phyloP scores from a whole-genome alignment of 1,140 invertebrate species.

The Euborellia annulipes region DNA sequence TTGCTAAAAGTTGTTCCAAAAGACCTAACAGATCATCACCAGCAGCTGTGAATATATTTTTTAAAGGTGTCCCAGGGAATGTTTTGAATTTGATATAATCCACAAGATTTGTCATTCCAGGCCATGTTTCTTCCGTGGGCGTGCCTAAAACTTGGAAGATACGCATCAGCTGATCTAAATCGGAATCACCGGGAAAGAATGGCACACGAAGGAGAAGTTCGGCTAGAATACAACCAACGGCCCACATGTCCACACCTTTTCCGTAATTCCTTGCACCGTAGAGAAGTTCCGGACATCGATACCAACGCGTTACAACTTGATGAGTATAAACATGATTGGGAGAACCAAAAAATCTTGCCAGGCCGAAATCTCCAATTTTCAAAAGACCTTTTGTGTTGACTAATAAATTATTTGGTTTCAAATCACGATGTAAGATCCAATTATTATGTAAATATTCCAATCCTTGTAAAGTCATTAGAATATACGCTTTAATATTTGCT shows the following conservation, averaged over 20 bases:
- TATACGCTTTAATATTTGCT: constrained; percentile 90
- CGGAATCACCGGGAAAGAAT: constrained; percentile 90
- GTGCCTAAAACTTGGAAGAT: constrained; percentile 90
- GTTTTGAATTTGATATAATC: constrained; percentile 90
- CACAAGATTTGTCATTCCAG: constrained; percentile 64
- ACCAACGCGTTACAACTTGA: constrained; percentile 94
- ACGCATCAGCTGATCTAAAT: constrained; percentile 87
- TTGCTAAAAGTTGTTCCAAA: constrained; percentile 56
- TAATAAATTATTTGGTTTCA: constrained; percentile 97
- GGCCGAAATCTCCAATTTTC: constrained; percentile 96
- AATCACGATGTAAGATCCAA: constrained; percentile 96
- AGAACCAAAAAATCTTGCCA: constrained; percentile 94
- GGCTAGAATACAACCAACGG: constrained; percentile 92
- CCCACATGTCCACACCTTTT: constrained; percentile 95
- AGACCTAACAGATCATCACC: constrained; percentile 82
- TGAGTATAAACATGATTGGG: constrained; percentile 93
- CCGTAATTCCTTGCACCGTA: constrained; percentile 92
- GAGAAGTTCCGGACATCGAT: constrained; percentile 86
- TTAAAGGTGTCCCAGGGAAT: constrained; percentile 64
- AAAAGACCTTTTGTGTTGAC: constrained; percentile 84
- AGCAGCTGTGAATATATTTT: constrained; percentile 91
- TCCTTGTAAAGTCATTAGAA: constrained; percentile 86
- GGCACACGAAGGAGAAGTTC: constrained; percentile 85
- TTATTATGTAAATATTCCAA: constrained; percentile 90
- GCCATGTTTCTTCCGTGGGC: constrained; percentile 86